A percentile compares a stretch with the other conserved stretches of the same genome.
Conservation (phyloP, 2,888 invertebrate genomes). For the Nineta flava region DNA sequence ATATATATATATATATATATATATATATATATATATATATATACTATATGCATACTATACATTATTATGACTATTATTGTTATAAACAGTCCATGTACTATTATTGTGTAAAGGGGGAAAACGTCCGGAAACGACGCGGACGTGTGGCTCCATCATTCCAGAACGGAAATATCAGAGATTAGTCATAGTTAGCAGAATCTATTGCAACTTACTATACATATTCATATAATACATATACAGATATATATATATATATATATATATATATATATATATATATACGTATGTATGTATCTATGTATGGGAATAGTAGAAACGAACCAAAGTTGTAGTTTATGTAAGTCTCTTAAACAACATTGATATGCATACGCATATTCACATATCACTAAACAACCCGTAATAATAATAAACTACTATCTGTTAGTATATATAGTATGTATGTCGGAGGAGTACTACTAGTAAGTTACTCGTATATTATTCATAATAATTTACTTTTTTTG, state of each 20-base stretch:
- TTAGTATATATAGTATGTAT: too few species aligned
- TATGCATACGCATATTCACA: too few species aligned
- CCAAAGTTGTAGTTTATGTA: too few species aligned
- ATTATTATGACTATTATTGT: not conserved
- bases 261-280: not conserved
- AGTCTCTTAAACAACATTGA: too few species aligned
- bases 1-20: not conserved
- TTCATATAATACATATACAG: too few species aligned
- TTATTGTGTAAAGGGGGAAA: not conserved
- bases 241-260: not conserved
- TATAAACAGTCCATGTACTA: not conserved
- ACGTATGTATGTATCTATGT: not conserved
- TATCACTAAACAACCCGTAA: too few species aligned
- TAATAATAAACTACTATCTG: too few species aligned
- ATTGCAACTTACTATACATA: slow-evolving; percentile 12
- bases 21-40: not conserved
- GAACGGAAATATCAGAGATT: slow-evolving; percentile 28
- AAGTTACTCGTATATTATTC: too few species aligned
- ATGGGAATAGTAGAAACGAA: not conserved
- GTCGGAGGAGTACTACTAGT: too few species aligned
- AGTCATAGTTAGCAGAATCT: slow-evolving; percentile 26
- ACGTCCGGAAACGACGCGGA: slow-evolving; percentile 25
- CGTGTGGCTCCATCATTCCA: slow-evolving; percentile 29
- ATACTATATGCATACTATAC: not conserved
- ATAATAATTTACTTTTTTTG: too few species aligned